Conservation (phyloP, 2,888 invertebrate species). For the Volucella inanis region DNA sequence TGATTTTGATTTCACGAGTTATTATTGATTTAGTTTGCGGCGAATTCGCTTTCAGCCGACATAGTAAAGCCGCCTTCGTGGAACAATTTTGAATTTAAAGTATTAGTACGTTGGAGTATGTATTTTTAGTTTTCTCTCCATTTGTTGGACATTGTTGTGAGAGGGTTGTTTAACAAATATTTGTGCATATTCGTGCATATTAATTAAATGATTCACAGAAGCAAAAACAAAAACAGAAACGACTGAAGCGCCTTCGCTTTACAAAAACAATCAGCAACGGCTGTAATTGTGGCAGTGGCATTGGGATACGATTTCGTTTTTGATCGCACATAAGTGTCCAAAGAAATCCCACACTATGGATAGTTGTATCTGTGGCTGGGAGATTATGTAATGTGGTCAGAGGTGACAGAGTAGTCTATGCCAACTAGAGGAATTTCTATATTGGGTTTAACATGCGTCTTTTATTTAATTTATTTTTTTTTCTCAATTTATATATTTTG, state of each 20-base stretch:
- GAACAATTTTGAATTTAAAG: neutral
- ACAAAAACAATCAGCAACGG: slow-evolving; percentile 7
- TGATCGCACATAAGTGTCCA: too few species aligned
- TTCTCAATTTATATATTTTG: too few species aligned
- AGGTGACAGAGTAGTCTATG: too few species aligned
- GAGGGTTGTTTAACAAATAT: too few species aligned
- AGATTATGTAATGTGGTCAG: too few species aligned
- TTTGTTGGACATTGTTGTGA: too few species aligned
- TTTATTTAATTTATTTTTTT: too few species aligned
- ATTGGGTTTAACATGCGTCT: too few species aligned
- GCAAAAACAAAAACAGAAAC: neutral
- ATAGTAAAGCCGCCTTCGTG: neutral
- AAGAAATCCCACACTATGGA: too few species aligned
- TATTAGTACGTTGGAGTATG: neutral
- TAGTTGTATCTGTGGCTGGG: too few species aligned
- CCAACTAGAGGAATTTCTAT: too few species aligned
- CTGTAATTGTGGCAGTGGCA: neutral
- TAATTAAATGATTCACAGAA: slow-evolving; percentile 44
- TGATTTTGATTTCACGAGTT: slow-evolving; percentile 42
- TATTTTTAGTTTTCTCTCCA: too few species aligned
- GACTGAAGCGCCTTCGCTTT: neutral
- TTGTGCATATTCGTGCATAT: slow-evolving; percentile 17
- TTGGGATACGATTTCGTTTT: neutral
- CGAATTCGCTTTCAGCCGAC: slow-evolving; percentile 12
- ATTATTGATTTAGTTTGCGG: slow-evolving; percentile 42